These are phyloP conservation scores for Standfussiana lucernea DNA, from an alignment of 2,888 invertebrate species.

Conservation along the genomic window DNA sequence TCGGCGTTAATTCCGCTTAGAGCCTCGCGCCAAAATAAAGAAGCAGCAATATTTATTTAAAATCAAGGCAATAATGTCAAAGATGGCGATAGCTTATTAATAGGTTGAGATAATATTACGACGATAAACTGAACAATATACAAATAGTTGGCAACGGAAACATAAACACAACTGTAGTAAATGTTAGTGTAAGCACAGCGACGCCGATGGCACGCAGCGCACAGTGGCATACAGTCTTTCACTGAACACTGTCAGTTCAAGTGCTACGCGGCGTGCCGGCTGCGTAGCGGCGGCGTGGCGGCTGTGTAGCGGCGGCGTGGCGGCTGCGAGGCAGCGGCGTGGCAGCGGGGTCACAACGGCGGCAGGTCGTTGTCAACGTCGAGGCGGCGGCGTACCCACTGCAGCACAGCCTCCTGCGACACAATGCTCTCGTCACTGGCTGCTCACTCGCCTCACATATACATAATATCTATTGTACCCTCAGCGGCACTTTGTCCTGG, in stretches of 20 bases:
- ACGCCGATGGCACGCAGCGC: not conserved
- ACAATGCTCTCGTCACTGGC: constrained; percentile 6
- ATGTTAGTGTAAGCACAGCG: not conserved
- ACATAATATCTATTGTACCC: not conserved
- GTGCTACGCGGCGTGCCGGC: constrained; percentile 5
- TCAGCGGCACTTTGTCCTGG: not conserved
- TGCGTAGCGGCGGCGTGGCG: constrained; percentile 7
- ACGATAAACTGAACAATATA: constrained; percentile 4
- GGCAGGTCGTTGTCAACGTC: constrained; percentile 84
- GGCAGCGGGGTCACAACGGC: constrained; percentile 68
- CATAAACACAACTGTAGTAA: not conserved
- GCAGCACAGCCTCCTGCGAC: constrained; percentile 81
- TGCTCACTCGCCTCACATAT: not conserved
- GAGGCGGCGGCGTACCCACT: constrained; percentile 85
- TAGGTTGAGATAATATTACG: not conserved
- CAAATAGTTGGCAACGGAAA: constrained; percentile 10
- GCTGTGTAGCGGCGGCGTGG: not conserved
- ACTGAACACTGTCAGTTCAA: not conserved
- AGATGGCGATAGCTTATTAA: not conserved
- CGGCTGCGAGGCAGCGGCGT: constrained; percentile 14
- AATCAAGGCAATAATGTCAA: not conserved
- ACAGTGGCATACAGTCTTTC: not conserved
- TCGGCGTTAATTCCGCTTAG: not conserved
- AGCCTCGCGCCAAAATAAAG: not conserved
- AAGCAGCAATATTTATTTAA: not conserved